Evolutionary conservation across 2,888 invertebrate genomes (phyloP).

Genomic region (Caprella mutica): DNA sequence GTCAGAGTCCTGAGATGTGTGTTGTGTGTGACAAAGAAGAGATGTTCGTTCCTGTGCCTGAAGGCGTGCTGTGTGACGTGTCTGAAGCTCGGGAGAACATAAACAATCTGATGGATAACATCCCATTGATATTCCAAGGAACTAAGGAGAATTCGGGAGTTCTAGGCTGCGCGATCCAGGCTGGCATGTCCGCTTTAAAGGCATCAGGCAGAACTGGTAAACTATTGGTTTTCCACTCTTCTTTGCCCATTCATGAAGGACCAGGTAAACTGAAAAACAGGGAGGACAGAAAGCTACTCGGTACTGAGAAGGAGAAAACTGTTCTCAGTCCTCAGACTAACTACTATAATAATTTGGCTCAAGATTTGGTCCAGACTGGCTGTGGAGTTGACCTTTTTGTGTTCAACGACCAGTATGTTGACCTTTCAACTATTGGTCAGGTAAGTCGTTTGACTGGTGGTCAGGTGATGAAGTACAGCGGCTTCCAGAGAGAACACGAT

Average conservation of each 20-base stretch:
- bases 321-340: conserved; percentile 68
- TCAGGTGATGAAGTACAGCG: conserved; percentile 89
- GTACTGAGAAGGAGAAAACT: conserved; percentile 87
- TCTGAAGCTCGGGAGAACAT: conserved; percentile 77
- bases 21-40: conserved; percentile 87
- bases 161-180: conserved; percentile 89
- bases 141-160: conserved; percentile 92
- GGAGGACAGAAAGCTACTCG: conserved; percentile 89
- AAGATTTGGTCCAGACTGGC: conserved; percentile 82
- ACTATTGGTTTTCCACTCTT: conserved; percentile 87
- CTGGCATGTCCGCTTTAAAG: conserved; percentile 90
- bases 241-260: conserved; percentile 79
- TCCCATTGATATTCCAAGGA: conserved; percentile 80
- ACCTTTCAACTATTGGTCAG: conserved; percentile 90
- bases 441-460: conserved; percentile 88
- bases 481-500: conserved; percentile 58
- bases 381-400: conserved; percentile 91
- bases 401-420: conserved; percentile 91
- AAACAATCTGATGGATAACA: conserved; percentile 74
- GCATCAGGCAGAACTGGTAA: conserved; percentile 59
- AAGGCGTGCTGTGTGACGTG: conserved; percentile 76
- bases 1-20: conserved; percentile 74
- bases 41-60: conserved; percentile 93
- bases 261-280: conserved; percentile 90
- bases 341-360: conserved; percentile 85